Evolutionary conservation across 2,113 vertebrate species (phyloP).

Genomic region (Hypomesus transpacificus): DNA sequence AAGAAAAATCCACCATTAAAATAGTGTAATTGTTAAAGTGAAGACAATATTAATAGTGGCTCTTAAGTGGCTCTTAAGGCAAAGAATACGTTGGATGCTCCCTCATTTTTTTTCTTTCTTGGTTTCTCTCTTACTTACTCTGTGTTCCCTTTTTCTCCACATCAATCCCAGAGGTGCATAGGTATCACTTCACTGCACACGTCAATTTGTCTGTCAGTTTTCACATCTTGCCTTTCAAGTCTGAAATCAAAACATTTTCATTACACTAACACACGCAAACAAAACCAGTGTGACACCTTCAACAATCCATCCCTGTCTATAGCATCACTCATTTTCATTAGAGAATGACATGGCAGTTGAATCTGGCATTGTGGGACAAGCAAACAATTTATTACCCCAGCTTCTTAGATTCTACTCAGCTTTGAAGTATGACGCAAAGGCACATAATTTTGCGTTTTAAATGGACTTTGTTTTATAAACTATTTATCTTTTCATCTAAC

Average conservation of each 20-base stretch:
- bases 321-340: constrained; percentile 19
- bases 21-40: too few relatives aligned
- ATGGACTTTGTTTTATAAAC: not conserved
- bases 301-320: constrained; percentile 35
- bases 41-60: too few relatives aligned
- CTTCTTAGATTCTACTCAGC: constrained; percentile 8
- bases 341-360: constrained; percentile 8
- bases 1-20: too few relatives aligned
- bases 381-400: constrained; percentile 12
- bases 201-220: constrained; percentile 43
- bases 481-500: too few relatives aligned
- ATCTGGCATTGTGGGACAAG: not conserved
- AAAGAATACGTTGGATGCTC: too few relatives aligned
- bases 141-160: not conserved
- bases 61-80: too few relatives aligned
- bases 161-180: constrained; percentile 3
- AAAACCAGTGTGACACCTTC: constrained; percentile 24
- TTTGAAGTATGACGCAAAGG: not conserved
- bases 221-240: constrained; percentile 27
- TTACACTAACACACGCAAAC: constrained; percentile 31
- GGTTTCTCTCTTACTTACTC: not conserved
- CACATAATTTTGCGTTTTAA: not conserved
- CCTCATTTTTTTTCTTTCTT: not conserved
- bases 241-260: constrained; percentile 52
- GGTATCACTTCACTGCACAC: constrained; percentile 22